Evolutionary conservation across 2,888 invertebrate species (phyloP).

Genomic region (Drosophila atroscutellata): DNA sequence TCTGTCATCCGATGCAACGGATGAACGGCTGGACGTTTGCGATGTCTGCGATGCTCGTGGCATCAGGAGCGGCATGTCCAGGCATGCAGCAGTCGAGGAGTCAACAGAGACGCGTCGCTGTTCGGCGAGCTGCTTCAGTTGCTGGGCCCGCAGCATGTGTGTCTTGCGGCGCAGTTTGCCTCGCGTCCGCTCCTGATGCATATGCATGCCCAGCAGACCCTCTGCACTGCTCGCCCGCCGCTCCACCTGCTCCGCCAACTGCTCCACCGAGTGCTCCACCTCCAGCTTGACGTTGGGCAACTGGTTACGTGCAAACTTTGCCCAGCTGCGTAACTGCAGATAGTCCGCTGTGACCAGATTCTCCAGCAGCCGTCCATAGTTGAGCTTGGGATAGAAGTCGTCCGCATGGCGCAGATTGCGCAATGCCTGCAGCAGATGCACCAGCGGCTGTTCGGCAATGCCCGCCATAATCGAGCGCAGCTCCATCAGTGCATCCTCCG

Average conservation of each 20-base stretch:
- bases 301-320: constrained; percentile 67
- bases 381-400: constrained; percentile 88
- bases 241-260: not conserved
- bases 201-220: constrained; percentile 85
- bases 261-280: constrained; percentile 1
- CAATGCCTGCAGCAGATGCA: constrained; percentile 89
- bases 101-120: constrained; percentile 83
- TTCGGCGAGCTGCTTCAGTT: constrained; percentile 63
- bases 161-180: constrained; percentile 86
- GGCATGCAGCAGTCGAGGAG: constrained; percentile 77
- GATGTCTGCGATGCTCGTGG: constrained; percentile 22
- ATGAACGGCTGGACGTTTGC: constrained; percentile 3
- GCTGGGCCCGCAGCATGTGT: constrained; percentile 75
- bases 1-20: not conserved
- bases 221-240: constrained; percentile 37
- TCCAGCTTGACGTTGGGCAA: constrained; percentile 57
- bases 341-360: constrained; percentile 86
- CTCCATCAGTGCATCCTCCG: constrained; percentile 87
- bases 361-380: constrained; percentile 87
- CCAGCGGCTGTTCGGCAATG: constrained; percentile 90
- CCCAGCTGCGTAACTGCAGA: constrained; percentile 81
- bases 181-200: constrained; percentile 86
- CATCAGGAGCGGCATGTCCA: constrained; percentile 86
- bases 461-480: constrained; percentile 89
- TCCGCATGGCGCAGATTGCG: constrained; percentile 88